These are phyloP conservation scores for Nasua narica DNA, from an alignment of 2,797 vertebrate genomes.

Conservation along the genomic window DNA sequence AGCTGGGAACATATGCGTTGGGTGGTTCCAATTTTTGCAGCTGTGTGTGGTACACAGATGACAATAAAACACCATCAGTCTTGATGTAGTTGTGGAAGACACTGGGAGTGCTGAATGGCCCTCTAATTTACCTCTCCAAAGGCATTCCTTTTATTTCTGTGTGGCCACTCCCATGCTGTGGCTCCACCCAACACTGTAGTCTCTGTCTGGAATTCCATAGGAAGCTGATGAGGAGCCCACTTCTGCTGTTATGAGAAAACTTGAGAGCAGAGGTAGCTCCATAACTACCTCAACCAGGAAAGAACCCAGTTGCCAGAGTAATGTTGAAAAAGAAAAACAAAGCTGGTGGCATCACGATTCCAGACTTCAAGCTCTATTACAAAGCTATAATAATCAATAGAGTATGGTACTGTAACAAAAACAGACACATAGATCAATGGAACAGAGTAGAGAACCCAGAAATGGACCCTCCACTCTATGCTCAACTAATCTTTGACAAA, in stretches of 20 bases:
- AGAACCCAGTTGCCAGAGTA: no score
- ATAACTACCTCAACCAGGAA: no score
- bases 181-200: neutral
- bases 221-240: neutral
- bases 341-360: no score
- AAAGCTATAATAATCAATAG: no score
- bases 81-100: neutral
- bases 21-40: neutral
- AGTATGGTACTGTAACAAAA: no score
- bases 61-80: accelerated
- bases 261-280: no score
- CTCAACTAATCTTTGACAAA: no score
- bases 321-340: no score
- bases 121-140: neutral
- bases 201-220: neutral
- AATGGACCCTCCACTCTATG: no score
- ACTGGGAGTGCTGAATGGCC: neutral
- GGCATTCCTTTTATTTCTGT: neutral
- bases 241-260: neutral
- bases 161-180: neutral
- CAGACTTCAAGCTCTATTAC: no score
- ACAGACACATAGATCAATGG: no score
- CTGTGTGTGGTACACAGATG: neutral
- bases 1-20: neutral
- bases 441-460: no score